Conservation (phyloP, 2,797 vertebrate species). For the Nyctibius grandis region DNA sequence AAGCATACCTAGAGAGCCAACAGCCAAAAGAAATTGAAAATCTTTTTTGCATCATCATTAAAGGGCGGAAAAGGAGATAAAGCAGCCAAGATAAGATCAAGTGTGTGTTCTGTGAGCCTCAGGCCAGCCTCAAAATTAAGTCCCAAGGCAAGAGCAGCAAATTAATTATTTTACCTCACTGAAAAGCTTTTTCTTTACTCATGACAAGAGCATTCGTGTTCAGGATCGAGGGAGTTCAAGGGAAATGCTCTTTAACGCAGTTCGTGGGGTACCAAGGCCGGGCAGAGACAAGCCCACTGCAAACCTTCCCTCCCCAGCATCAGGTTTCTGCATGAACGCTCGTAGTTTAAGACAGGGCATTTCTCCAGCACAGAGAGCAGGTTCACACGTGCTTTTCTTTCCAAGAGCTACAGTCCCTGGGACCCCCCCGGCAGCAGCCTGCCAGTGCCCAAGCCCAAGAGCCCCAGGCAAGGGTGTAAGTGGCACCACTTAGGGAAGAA, state of each 20-base stretch:
- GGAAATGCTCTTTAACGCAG: neutral
- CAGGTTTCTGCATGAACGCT: neutral
- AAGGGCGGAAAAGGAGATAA: neutral
- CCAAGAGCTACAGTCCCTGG: neutral
- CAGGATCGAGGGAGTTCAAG: neutral
- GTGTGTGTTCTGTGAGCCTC: neutral
- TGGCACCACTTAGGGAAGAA: neutral
- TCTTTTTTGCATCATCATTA: neutral
- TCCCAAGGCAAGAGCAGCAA: neutral
- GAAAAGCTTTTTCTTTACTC: neutral
- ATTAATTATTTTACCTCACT: neutral
- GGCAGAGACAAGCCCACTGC: neutral
- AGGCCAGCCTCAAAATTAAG: neutral
- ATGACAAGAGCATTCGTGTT: neutral
- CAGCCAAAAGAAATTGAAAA: neutral
- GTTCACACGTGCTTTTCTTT: accelerated
- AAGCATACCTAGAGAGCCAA: neutral
- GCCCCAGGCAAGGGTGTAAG: neutral
- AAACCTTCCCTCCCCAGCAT: neutral
- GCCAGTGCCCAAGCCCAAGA: neutral
- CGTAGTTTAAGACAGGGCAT: accelerated
- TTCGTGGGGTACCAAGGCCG: neutral
- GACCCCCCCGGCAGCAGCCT: neutral
- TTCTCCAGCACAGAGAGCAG: neutral
- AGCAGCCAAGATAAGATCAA: neutral